Evolutionary conservation across 2,888 invertebrate species (phyloP).

Genomic region (Plagodis dolabraria): DNA sequence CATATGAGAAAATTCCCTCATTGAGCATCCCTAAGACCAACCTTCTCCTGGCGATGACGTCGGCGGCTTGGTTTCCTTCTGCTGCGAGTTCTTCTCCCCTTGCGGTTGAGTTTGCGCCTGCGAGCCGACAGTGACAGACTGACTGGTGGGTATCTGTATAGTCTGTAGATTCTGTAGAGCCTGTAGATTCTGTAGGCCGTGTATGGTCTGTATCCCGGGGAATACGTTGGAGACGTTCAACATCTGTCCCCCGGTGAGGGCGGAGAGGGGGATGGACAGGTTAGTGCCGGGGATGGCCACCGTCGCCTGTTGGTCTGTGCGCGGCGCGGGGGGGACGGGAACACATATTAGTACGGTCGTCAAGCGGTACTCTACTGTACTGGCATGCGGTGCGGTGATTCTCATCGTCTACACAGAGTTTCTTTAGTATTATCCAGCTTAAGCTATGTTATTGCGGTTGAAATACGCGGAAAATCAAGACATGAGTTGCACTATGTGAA

Average conservation of each 20-base stretch:
- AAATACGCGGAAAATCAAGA: too few species aligned
- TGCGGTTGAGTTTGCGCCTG: neutral
- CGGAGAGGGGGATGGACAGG: slow-evolving; percentile 84
- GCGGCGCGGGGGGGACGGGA: slow-evolving; percentile 51
- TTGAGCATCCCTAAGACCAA: slow-evolving; percentile 55
- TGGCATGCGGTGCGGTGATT: slow-evolving; percentile 53
- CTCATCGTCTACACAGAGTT: slow-evolving; percentile 25
- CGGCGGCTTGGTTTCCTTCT: slow-evolving; percentile 80
- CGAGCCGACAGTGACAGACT: slow-evolving; percentile 27
- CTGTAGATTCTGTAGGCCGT: slow-evolving; percentile 61
- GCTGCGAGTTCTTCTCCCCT: slow-evolving; percentile 33
- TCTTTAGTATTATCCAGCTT: neutral
- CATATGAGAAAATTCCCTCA: slow-evolving; percentile 33
- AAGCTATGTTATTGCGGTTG: too few species aligned
- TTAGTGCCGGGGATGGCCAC: slow-evolving; percentile 87
- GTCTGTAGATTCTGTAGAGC: slow-evolving; percentile 63
- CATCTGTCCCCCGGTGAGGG: slow-evolving; percentile 77
- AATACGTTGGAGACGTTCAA: slow-evolving; percentile 82
- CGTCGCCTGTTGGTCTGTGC: slow-evolving; percentile 82
- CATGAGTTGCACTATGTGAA: too few species aligned
- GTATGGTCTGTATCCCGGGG: slow-evolving; percentile 66
- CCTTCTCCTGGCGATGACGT: slow-evolving; percentile 64
- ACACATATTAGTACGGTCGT: slow-evolving; percentile 77
- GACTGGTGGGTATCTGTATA: slow-evolving; percentile 54
- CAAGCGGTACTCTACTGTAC: slow-evolving; percentile 57